Base-by-base conservation (phyloP, 2,797 vertebrate genomes). In the Toxotes lorentzi region DNA sequence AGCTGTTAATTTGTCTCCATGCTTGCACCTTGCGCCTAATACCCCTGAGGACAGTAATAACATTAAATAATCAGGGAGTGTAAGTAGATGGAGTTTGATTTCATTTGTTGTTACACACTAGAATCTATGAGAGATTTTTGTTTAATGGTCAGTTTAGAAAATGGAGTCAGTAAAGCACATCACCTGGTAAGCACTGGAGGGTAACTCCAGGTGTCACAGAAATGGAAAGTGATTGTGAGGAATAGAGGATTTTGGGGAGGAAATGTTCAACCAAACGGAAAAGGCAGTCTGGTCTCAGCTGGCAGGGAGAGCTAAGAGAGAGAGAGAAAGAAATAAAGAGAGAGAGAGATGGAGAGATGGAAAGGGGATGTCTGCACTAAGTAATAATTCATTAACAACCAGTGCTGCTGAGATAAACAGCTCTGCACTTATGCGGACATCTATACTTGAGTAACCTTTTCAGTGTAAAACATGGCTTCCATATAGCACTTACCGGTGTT, bases 151-250 rank as follows among this genome's bases (percentile, higher is more conserved):
- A n/a, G 40, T 35, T 80, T 60, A 41, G 61, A 63, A 76, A 77
- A 83, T 57, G 23, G 27, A 90, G 65, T 59, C n/a, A 50, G 79
- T 30, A 79, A 67, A 78, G 76, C 65, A 82, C 21, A 70, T 76
- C 27, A 30, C 47, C 4, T 3, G 27, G 66, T 69, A 60, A 81
- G 75, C 67, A 56, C 66, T 64, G 16, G 34, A 73, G 63, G 78
- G 60, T 66, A 58, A 75, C 59, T 83, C 67, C 30, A 56, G 76
- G 82, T 78, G 72, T 81, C 91, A 90, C 63, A 65, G 89, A 88
- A 85, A 93, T 91, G 86, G 91, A 91, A 93, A 88, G 72, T 76
- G 76, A 89, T 85, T 81, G 84, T 79, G 30, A 35, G 75, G 87
- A 94, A 92, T 81, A 87, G 82, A 83, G 61, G 77, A 73, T 90